A percentile compares a stretch with the other conserved stretches of the same genome.
Conservation (phyloP, 2,113 vertebrate genomes). For the Amblyornis subalaris region DNA sequence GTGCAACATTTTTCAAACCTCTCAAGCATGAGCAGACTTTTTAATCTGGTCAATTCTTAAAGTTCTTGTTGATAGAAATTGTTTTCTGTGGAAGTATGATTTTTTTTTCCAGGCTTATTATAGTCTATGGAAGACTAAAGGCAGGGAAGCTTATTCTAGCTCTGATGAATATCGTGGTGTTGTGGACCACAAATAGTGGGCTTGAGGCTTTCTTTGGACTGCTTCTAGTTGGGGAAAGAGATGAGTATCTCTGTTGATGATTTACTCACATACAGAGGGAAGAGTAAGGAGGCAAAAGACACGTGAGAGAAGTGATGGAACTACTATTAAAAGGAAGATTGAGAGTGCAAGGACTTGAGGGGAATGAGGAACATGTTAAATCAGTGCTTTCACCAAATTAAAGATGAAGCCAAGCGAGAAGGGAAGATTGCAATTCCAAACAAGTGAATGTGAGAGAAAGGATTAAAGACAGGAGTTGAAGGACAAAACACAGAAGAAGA, state of each 20-base stretch:
- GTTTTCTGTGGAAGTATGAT: background rate
- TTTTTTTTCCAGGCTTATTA: background rate
- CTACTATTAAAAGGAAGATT: background rate
- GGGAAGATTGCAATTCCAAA: background rate
- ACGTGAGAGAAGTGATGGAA: background rate
- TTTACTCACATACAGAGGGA: background rate
- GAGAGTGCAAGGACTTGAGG: background rate
- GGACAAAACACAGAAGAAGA: background rate
- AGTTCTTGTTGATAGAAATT: background rate
- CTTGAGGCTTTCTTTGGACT: background rate
- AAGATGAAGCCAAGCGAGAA: background rate
- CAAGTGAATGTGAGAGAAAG: background rate
- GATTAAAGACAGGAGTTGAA: background rate
- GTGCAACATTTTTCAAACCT: background rate
- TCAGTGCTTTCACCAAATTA: background rate
- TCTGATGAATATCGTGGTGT: background rate
- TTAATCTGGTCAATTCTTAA: background rate
- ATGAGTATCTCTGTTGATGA: background rate
- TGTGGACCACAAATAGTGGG: background rate
- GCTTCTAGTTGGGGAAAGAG: background rate
- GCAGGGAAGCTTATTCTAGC: background rate
- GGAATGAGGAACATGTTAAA: background rate
- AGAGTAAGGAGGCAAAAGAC: background rate
- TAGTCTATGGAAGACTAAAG: background rate
- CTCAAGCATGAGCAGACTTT: background rate